These are phyloP conservation scores for Arizona elegans DNA, from an alignment of 2,113 vertebrate genomes.

Conservation along the genomic window DNA sequence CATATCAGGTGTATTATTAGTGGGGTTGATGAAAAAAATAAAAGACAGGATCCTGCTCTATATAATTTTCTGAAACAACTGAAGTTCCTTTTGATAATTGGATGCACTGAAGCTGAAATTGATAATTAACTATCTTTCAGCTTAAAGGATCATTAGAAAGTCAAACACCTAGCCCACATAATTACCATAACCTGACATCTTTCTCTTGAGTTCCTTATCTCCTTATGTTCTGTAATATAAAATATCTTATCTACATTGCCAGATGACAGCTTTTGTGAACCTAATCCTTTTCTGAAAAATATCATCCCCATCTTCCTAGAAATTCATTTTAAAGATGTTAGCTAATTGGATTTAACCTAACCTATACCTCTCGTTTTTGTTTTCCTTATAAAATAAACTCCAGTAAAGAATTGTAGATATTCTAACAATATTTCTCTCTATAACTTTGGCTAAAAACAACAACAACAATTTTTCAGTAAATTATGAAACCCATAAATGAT, in stretches of 20 bases:
- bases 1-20: constrained; percentile 12
- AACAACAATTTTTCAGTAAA: not conserved
- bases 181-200: constrained; percentile 72
- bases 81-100: constrained; percentile 75
- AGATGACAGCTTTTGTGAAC: constrained; percentile 60
- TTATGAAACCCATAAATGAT: not conserved
- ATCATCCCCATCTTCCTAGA: constrained; percentile 57
- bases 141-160: constrained; percentile 82
- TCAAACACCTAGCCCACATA: constrained; percentile 71
- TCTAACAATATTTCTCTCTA: constrained; percentile 31
- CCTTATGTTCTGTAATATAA: constrained; percentile 49
- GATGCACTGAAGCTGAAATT: constrained; percentile 79
- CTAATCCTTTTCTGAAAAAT: constrained; percentile 49
- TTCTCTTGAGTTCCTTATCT: constrained; percentile 66
- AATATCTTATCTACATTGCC: constrained; percentile 60
- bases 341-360: constrained; percentile 63
- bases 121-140: constrained; percentile 80
- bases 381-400: constrained; percentile 51
- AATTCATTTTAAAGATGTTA: constrained; percentile 56
- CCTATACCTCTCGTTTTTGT: constrained; percentile 46
- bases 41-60: not conserved
- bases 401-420: constrained; percentile 3
- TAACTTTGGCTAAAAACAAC: not conserved
- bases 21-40: constrained; percentile 13
- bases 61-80: constrained; percentile 52